A percentile compares a stretch with the other conserved stretches of the same genome.
phyloP scores from a whole-genome alignment of 2,888 invertebrate genomes.

The Gryllus longicercus region DNA sequence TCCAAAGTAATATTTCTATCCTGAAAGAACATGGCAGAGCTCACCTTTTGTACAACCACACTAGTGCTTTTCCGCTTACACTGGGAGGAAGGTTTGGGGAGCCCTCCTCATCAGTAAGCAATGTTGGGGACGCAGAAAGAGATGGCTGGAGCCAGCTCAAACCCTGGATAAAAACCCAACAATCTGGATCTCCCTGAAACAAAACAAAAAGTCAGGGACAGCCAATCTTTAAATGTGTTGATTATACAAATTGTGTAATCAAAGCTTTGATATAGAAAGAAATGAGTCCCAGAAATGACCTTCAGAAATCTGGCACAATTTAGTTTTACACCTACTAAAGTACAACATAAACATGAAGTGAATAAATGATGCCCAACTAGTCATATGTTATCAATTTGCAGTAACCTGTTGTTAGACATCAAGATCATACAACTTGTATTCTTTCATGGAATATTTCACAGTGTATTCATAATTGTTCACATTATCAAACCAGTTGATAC shows the following conservation, averaged over 20 bases:
- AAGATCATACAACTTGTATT: too few relatives aligned
- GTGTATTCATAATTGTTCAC: too few relatives aligned
- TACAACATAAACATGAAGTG: too few relatives aligned
- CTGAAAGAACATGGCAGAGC: too few relatives aligned
- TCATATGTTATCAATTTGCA: too few relatives aligned
- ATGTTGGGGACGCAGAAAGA: conserved; percentile 50
- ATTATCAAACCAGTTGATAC: too few relatives aligned
- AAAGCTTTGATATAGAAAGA: not conserved
- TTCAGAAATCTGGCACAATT: not conserved
- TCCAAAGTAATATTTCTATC: too few relatives aligned
- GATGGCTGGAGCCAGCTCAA: conserved; percentile 60
- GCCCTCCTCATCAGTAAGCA: conserved; percentile 46
- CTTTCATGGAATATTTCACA: too few relatives aligned
- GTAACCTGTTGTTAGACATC: too few relatives aligned
- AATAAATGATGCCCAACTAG: too few relatives aligned
- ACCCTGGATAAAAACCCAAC: conserved; percentile 58
- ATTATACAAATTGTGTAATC: not conserved
- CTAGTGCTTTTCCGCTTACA: conserved; percentile 52
- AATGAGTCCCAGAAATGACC: not conserved
- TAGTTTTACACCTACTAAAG: too few relatives aligned
- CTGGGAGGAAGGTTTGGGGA: conserved; percentile 48
- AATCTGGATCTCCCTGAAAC: conserved; percentile 52
- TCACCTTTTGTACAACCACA: conserved; percentile 54
- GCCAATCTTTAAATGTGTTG: not conserved
- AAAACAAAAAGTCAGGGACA: conserved; percentile 20